Percentiles rank a stretch among this genome's conserved stretches.
Conservation (phyloP, 2,113 vertebrate species). For the Chaetura pelagica region DNA sequence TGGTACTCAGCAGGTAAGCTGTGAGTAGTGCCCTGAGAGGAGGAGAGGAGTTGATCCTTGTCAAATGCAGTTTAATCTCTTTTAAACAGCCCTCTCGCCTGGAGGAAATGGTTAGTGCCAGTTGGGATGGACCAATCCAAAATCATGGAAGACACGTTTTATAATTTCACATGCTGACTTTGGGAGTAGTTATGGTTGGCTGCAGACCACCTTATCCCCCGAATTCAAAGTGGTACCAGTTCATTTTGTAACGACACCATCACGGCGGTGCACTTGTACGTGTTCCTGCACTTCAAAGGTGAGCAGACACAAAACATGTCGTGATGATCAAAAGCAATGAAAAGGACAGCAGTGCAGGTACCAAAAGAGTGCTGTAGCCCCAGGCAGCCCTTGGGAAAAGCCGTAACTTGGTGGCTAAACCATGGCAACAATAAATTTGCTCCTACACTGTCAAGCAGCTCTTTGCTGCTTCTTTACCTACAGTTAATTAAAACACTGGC, state of each 20-base stretch:
- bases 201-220: not conserved
- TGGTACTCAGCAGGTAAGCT: not conserved
- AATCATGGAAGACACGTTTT: not conserved
- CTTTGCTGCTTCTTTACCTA: not conserved
- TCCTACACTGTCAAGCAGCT: not conserved
- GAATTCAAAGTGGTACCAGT: not conserved
- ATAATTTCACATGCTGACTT: not conserved
- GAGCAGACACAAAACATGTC: rapidly evolving
- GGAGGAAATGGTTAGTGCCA: not conserved
- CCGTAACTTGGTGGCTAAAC: not conserved
- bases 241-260: not conserved
- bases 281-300: not conserved
- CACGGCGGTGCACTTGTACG: rapidly evolving
- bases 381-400: not conserved
- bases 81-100: not conserved
- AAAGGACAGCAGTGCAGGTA: rapidly evolving
- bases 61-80: not conserved
- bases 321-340: not conserved
- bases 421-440: not conserved
- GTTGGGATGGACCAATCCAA: not conserved
- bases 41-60: not conserved
- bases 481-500: not conserved
- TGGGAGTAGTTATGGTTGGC: not conserved
- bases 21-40: not conserved
- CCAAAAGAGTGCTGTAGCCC: not conserved